Evolutionary conservation across 2,888 invertebrate genomes (phyloP).

Genomic region (Drosophila picticornis): DNA sequence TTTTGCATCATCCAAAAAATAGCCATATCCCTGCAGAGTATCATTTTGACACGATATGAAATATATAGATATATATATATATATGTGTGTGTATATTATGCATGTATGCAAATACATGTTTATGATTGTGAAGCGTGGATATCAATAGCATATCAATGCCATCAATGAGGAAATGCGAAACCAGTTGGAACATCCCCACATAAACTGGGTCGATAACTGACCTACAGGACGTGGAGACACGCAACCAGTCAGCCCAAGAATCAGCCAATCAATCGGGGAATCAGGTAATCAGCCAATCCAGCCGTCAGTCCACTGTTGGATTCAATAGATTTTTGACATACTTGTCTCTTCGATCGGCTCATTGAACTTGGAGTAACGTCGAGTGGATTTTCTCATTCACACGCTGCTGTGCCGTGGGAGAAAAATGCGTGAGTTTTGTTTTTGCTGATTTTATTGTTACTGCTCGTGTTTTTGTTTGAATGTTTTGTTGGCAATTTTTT

Average conservation of each 20-base stretch:
- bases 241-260: slow-evolving; percentile 12
- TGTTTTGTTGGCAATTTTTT: slow-evolving; percentile 22
- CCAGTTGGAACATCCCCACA: slow-evolving; percentile 42
- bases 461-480: slow-evolving; percentile 15
- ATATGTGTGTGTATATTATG: too few species aligned
- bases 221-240: slow-evolving; percentile 54
- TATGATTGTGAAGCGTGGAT: neutral
- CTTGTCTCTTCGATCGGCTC: slow-evolving; percentile 39
- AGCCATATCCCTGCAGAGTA: too few species aligned
- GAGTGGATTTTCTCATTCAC: slow-evolving; percentile 63
- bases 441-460: neutral
- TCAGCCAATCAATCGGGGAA: slow-evolving; percentile 28
- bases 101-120: too few species aligned
- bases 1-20: neutral
- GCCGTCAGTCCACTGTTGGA: slow-evolving; percentile 16
- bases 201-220: slow-evolving; percentile 76
- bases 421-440: slow-evolving; percentile 66
- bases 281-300: slow-evolving; percentile 23
- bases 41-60: neutral
- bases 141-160: neutral
- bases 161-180: neutral
- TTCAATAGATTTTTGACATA: slow-evolving; percentile 76
- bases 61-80: too few species aligned
- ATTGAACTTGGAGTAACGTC: slow-evolving; percentile 27
- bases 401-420: slow-evolving; percentile 75